Base-by-base conservation (phyloP, 2,797 vertebrate genomes). In the Diplodus puntazzo region DNA sequence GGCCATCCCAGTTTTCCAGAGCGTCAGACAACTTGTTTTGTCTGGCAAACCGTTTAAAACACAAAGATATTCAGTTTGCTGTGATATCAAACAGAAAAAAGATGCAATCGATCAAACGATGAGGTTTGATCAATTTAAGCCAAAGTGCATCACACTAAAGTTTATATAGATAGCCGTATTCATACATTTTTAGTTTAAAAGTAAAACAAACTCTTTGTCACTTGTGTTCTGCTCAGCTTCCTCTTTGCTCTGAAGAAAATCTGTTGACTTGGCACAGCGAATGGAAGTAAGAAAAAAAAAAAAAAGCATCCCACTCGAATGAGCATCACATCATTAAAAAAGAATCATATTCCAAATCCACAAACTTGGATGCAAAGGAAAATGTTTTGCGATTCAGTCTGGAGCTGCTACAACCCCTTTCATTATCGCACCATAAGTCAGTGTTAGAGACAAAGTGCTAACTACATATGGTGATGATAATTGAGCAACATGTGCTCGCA, bases 391-490 rank as follows among this genome's bases (percentile, higher is more conserved):
- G 17, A 25, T 75, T 54, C n/a, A 23, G 18, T 66, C 48, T 21
- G 30, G 10, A 75, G 62, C 62, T 42, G 42, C 69, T 20, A 60
- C 45, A 69, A 57, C 76, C 50, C 68, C 14, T 68, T 71, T 60
- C 25, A 69, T 42, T 18, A 54, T 27, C 61, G 27, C 59, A 57
- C 14, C 64, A 45, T 45, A 77, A 20, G 43, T 69, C 54, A 25
- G 25, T 25, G 25, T 78, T 10, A 25, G 53, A 69, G 55, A 69
- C 61, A 49, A 10, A 60, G 66, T 25, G 12, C 39, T 17, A 2
- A 18, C 59, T 82, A 23, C 85, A 84, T 64, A 77, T 80, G 82
- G 59, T 74, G 69, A 61, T 66, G 63, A 80, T 80, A 82, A 87
- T 65, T 73, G 50, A 88, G 72, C 69, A 75, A 63, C 52, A 45